Evolutionary conservation across 2,797 vertebrate species (phyloP).

Genomic region (Arnoldichthys spilopterus): DNA sequence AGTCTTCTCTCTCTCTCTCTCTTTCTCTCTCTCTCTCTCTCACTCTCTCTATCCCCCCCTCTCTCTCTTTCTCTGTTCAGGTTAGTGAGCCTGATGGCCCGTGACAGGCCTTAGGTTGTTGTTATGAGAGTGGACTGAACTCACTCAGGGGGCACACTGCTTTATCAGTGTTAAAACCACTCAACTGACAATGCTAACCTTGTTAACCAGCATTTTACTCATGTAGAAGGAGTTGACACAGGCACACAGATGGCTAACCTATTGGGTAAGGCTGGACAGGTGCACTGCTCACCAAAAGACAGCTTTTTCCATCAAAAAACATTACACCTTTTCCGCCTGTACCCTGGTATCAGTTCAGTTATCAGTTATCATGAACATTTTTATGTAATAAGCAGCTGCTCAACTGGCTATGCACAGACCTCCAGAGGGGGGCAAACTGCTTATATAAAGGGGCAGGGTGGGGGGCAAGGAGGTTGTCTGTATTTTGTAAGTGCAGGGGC

Average conservation of each 20-base stretch:
- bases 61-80: slow-evolving; percentile 77
- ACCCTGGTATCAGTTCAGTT: too few relatives aligned
- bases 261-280: slow-evolving; percentile 66
- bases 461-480: too few relatives aligned
- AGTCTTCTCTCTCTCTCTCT: slow-evolving; percentile 47
- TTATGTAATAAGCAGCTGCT: too few relatives aligned
- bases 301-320: too few relatives aligned
- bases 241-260: slow-evolving; percentile 50
- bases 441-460: too few relatives aligned
- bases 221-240: slow-evolving; percentile 73
- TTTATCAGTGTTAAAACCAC: slow-evolving; percentile 80
- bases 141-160: slow-evolving; percentile 56
- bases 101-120: slow-evolving; percentile 80
- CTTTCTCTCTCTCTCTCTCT: not conserved
- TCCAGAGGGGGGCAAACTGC: too few relatives aligned
- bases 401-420: too few relatives aligned
- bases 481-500: too few relatives aligned
- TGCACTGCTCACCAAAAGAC: slow-evolving; percentile 43
- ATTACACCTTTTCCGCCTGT: too few relatives aligned
- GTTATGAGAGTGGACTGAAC: slow-evolving; percentile 77
- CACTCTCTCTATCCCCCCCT: too few relatives aligned
- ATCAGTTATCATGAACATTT: too few relatives aligned
- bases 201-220: slow-evolving; percentile 75
- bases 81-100: slow-evolving; percentile 80
- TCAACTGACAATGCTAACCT: slow-evolving; percentile 75